Percentiles rank a stretch among this genome's conserved stretches.
Conservation (phyloP, 2,888 invertebrate species). For the Psylliodes chrysocephalus region DNA sequence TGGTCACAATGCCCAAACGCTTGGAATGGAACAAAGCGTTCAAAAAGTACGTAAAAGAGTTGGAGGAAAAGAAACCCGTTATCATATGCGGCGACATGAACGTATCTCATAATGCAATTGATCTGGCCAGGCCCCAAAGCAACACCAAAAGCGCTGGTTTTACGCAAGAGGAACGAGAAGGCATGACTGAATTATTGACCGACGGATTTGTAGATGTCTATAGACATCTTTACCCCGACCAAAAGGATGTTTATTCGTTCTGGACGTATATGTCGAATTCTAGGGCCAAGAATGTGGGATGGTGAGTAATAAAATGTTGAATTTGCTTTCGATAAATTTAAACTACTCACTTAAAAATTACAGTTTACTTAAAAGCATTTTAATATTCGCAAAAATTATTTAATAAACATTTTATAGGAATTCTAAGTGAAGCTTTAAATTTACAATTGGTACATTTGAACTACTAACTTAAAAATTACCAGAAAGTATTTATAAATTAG, state of each 20-base stretch:
- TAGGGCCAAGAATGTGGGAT: constrained; percentile 91
- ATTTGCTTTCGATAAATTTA: no score
- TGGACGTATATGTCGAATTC: constrained; percentile 95
- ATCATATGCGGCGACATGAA: constrained; percentile 98
- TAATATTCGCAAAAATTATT: no score
- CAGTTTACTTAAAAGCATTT: no score
- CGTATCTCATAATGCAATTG: constrained; percentile 95
- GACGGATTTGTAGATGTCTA: constrained; percentile 91
- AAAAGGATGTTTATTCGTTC: constrained; percentile 86
- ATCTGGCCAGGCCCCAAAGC: constrained; percentile 92
- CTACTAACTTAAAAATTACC: no score
- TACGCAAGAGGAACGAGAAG: constrained; percentile 92
- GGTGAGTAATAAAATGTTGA: no score
- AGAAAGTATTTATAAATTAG: no score
- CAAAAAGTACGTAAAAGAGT: constrained; percentile 76
- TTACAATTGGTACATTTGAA: no score
- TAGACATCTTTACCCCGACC: constrained; percentile 86
- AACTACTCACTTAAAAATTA: no score
- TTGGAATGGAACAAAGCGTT: constrained; percentile 91
- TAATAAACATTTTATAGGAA: no score
- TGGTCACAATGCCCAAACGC: constrained; percentile 88
- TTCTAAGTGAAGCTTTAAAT: no score
- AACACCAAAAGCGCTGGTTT: constrained; percentile 96
- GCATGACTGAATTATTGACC: constrained; percentile 84
- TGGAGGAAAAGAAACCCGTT: constrained; percentile 92